Base-by-base conservation (phyloP, 64 coral and sea anemone genomes). In the Montipora foliosa region DNA sequence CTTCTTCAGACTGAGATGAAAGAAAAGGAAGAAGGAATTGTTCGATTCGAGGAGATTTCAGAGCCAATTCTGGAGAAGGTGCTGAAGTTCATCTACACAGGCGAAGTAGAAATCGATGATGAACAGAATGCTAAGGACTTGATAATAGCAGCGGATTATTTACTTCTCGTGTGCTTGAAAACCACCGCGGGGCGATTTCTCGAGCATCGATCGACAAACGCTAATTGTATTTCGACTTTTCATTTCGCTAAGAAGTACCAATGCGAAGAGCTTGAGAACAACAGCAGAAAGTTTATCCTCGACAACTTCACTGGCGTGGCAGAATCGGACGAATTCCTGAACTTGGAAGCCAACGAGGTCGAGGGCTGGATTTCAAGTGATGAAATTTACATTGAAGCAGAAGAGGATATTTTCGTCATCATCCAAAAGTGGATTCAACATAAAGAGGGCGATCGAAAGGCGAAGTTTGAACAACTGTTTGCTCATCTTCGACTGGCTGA, bases 341-440 rank as follows among this genome's bases (percentile, higher is more conserved):
- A 67, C 57, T 22, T 84, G 0, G 81, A 84, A 58, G 47, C 29
- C 57, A 0, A 84, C 25, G 20, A 62, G 29, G 57, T 84, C 15
- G 81, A 19, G 21, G 25, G 58, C 6, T 84, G 47, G 51, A 62
- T 84, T 84, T 22, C 55, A 55, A 84, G 4, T 84, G 59, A 84
- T 19, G 29, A 45, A 12, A 84, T 59, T 58, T 49, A 10, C 66
- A 22, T 84, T 45, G 29, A 4, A 44, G 57, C 13, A 2, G 81
- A 84, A 24, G 81, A 84, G 22, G 21, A 45, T 6, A 22, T 84
- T 6, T 84, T n/a, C n/a, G n/a, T 0, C 3, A 71, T 64, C 44
- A 53, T 87, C 2, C n/a, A 64, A 87, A 87, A 87, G 46, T 87
- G 83, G 83, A 53, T 87, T 47, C 10, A 7, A n/a, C 17, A 87